Conservation (phyloP, 2,888 invertebrate genomes). For the Hybos culiciformis region DNA sequence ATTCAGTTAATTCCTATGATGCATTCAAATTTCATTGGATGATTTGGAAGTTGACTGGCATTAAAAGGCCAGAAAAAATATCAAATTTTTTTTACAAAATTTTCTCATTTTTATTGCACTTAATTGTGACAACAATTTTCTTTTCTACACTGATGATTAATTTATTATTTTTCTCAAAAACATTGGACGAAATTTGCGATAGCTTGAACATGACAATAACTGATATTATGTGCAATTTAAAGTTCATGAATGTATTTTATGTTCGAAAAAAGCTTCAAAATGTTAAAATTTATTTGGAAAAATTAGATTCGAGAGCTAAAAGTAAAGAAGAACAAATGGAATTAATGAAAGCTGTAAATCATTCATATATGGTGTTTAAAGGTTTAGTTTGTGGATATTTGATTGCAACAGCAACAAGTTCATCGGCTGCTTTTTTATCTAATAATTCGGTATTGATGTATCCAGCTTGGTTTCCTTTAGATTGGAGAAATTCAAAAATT, state of each 20-base stretch:
- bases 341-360: conserved; percentile 17
- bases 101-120: conserved; percentile 21
- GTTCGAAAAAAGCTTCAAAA: conserved; percentile 20
- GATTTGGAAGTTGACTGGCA: conserved; percentile 25
- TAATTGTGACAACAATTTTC: conserved; percentile 23
- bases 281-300: conserved; percentile 18
- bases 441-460: conserved; percentile 20
- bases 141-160: conserved; percentile 24
- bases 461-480: conserved; percentile 28
- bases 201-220: conserved; percentile 28
- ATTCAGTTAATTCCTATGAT: conserved; percentile 17
- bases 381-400: conserved; percentile 22
- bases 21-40: conserved; percentile 27
- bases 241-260: conserved; percentile 25
- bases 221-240: conserved; percentile 25
- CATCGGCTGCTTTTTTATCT: conserved; percentile 18
- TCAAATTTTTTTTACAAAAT: conserved; percentile 13
- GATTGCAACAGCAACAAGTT: conserved; percentile 21
- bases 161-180: conserved; percentile 19
- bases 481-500: conserved; percentile 20
- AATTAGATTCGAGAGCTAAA: conserved; percentile 18
- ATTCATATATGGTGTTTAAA: conserved; percentile 19
- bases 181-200: conserved; percentile 25
- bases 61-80: conserved; percentile 17
- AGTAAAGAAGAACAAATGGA: conserved; percentile 16